Percentiles rank a stretch among this genome's conserved stretches.
Conservation (phyloP, 2,113 vertebrate genomes). For the Muntiacus muntjak region DNA sequence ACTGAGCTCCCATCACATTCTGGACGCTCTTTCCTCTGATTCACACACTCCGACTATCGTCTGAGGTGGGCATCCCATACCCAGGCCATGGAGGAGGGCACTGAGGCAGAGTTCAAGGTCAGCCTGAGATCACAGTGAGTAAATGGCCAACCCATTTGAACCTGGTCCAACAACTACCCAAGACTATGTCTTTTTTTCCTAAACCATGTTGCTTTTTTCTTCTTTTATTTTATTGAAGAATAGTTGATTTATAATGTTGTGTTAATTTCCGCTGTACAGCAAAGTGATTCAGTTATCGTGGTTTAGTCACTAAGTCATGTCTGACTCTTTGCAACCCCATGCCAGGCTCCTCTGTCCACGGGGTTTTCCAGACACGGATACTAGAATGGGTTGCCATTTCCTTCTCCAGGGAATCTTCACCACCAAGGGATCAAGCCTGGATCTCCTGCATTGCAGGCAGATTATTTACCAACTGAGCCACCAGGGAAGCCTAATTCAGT, state of each 20-base stretch:
- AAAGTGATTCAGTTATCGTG: background rate
- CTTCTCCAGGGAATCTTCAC: background rate
- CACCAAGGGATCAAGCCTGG: background rate
- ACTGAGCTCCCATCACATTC: background rate
- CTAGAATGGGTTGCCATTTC: background rate
- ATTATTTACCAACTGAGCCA: background rate
- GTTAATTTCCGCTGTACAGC: background rate
- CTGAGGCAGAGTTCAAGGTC: accelerated
- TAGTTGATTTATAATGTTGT: background rate
- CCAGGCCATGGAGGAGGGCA: accelerated
- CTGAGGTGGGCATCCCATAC: accelerated
- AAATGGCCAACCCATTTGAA: background rate
- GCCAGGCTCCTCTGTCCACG: background rate
- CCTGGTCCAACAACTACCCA: background rate
- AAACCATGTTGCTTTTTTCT: background rate
- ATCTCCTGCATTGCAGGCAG: background rate
- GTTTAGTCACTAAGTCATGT: background rate
- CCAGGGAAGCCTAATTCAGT: background rate
- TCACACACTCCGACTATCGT: background rate
- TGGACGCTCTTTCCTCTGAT: background rate
- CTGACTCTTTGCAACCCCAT: background rate
- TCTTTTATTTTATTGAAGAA: background rate
- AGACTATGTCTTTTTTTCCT: background rate
- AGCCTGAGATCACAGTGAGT: background rate
- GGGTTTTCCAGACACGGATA: background rate